Percentiles rank a stretch among this genome's conserved stretches.
Evolutionary conservation across 2,797 vertebrate genomes (phyloP).

Genomic region (Okamejei kenojei): DNA sequence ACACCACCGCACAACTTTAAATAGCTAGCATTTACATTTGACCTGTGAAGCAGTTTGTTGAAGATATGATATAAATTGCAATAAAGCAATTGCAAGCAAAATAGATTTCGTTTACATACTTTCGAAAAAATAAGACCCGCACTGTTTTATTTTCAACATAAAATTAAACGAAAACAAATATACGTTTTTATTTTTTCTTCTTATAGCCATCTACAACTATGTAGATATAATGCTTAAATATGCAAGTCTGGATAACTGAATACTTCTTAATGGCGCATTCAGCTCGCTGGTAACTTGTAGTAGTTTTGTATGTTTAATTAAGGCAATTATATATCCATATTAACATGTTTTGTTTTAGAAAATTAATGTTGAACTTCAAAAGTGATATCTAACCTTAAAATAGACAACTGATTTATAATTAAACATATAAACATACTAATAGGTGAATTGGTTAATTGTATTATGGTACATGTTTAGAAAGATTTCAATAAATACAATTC

Average conservation of each 20-base stretch:
- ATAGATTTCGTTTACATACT: not conserved
- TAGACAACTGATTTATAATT: not conserved
- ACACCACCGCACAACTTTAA: not conserved
- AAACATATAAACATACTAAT: no score
- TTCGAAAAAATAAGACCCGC: not conserved
- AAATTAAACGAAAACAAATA: not conserved
- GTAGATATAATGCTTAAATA: not conserved
- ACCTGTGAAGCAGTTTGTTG: not conserved
- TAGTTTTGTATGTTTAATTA: not conserved
- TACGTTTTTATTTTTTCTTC: not conserved
- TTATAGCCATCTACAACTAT: no score
- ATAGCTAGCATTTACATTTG: not conserved
- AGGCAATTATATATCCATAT: not conserved
- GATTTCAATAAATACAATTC: not conserved
- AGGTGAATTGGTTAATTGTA: not conserved
- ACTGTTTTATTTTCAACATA: not conserved
- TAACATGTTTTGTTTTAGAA: not conserved
- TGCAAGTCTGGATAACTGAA: not conserved
- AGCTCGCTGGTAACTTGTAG: not conserved
- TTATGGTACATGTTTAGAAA: not conserved
- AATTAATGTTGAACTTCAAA: not conserved
- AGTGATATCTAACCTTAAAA: not conserved
- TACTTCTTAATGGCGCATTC: not conserved
- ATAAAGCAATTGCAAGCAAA: constrained; percentile 4
- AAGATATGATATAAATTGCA: not conserved